Evolutionary conservation across 2,888 invertebrate genomes (phyloP).

Genomic region (Nasonia oneida): DNA sequence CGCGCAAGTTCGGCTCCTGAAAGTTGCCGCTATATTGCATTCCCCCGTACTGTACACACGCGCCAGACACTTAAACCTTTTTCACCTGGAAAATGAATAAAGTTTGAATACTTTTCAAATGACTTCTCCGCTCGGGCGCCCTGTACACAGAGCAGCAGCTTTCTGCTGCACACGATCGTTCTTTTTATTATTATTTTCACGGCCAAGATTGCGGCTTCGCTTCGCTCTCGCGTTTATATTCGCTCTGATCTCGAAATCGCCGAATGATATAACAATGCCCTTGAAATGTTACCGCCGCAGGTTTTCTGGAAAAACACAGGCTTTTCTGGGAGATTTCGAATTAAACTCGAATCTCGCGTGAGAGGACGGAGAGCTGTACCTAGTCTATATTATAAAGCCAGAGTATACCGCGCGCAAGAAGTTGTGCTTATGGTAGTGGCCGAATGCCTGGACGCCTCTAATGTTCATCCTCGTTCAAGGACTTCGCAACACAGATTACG

Average conservation of each 20-base stretch:
- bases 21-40: constrained; percentile 87
- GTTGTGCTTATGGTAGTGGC: constrained; percentile 71
- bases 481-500: constrained; percentile 85
- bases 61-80: constrained; percentile 16
- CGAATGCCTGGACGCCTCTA: constrained; percentile 96
- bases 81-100: constrained; percentile 43
- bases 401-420: neutral
- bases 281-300: no score
- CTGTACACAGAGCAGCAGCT: neutral
- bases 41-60: neutral
- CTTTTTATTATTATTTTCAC: constrained; percentile 24
- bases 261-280: no score
- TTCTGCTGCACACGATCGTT: neutral
- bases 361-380: no score
- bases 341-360: no score
- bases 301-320: no score
- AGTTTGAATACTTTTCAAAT: constrained; percentile 45
- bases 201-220: neutral
- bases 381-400: neutral
- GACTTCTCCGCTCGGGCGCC: neutral
- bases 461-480: constrained; percentile 91
- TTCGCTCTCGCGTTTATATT: no score
- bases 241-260: constrained; percentile 77
- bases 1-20: constrained; percentile 88
- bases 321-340: no score